phyloP scores from a whole-genome alignment of 2,797 vertebrate genomes.

The Rhinatrema bivittatum region DNA sequence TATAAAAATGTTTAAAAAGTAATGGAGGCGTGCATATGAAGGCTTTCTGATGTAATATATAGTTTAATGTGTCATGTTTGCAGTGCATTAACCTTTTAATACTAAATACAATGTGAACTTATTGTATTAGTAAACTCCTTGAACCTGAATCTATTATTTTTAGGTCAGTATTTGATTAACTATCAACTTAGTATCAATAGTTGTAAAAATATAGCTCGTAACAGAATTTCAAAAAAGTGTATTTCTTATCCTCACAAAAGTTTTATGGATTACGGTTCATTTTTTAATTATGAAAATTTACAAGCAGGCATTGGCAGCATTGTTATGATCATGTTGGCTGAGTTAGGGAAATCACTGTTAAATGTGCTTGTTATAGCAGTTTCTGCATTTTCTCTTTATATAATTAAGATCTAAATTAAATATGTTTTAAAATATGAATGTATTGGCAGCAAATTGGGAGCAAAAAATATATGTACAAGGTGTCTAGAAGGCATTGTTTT shows the following conservation, averaged over 20 bases:
- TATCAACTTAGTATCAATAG: too few relatives aligned
- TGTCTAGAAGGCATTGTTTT: constrained; percentile 29
- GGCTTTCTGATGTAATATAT: constrained; percentile 10
- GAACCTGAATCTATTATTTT: constrained; percentile 13
- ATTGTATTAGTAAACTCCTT: constrained; percentile 14
- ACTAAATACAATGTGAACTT: constrained; percentile 7
- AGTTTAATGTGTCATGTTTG: constrained; percentile 10
- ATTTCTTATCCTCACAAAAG: constrained; percentile 10
- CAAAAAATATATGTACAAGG: constrained; percentile 25
- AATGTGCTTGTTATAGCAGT: constrained; percentile 21
- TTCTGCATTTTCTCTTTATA: constrained; percentile 33
- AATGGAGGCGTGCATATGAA: too few relatives aligned
- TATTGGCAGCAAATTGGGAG: constrained; percentile 34
- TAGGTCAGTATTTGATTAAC: constrained; percentile 15
- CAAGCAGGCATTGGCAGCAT: constrained; percentile 10
- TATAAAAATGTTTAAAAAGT: constrained; percentile 20
- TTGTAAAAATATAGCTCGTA: too few relatives aligned
- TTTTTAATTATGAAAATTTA: constrained; percentile 23
- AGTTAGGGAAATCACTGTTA: constrained; percentile 21
- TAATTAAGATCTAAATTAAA: constrained; percentile 22
- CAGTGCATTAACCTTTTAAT: neutral
- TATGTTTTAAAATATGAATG: constrained; percentile 19
- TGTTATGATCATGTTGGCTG: constrained; percentile 28
- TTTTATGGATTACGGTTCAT: constrained; percentile 36
- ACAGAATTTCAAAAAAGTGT: too few relatives aligned